phyloP scores from a whole-genome alignment of 2,888 invertebrate species.

The Agonopterix heracliana region DNA sequence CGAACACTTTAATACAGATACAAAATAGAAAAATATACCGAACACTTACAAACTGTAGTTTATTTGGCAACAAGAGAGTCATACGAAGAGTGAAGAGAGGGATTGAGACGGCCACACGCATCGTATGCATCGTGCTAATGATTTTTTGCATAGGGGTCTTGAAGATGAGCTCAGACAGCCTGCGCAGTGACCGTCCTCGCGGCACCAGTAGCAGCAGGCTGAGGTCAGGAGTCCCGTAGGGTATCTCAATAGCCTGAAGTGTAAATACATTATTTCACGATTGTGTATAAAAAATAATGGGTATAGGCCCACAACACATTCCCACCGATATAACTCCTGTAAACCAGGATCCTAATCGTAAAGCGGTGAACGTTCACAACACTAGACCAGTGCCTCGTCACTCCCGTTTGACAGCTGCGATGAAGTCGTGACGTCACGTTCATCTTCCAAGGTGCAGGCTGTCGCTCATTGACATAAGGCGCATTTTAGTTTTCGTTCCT shows the following conservation, averaged over 20 bases:
- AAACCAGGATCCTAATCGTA: no score
- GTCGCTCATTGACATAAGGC: no score
- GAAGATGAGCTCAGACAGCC: constrained; percentile 29
- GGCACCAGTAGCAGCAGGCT: constrained; percentile 55
- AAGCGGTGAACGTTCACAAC: no score
- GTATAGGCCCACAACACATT: no score
- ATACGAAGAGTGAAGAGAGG: constrained; percentile 66
- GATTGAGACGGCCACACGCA: constrained; percentile 48
- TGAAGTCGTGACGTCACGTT: no score
- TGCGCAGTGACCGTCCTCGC: constrained; percentile 36
- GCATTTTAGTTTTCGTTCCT: no score
- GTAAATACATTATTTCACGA: background rate
- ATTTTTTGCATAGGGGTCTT: constrained; percentile 30
- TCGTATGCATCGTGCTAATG: constrained; percentile 28
- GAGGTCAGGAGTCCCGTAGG: constrained; percentile 50
- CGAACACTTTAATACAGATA: no score
- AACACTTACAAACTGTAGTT: constrained; percentile 49
- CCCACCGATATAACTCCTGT: no score
- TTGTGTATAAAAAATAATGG: constrained; percentile 2
- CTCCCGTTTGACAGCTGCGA: no score
- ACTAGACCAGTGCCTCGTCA: no score
- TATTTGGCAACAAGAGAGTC: constrained; percentile 60
- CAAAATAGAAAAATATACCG: no score
- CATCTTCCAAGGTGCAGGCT: no score
- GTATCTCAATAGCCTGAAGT: constrained; percentile 60